Evolutionary conservation across 2,797 vertebrate species (phyloP), one percentile per base, ranked within the genome.

Genomic region (Cheirogaleus major): DNA sequence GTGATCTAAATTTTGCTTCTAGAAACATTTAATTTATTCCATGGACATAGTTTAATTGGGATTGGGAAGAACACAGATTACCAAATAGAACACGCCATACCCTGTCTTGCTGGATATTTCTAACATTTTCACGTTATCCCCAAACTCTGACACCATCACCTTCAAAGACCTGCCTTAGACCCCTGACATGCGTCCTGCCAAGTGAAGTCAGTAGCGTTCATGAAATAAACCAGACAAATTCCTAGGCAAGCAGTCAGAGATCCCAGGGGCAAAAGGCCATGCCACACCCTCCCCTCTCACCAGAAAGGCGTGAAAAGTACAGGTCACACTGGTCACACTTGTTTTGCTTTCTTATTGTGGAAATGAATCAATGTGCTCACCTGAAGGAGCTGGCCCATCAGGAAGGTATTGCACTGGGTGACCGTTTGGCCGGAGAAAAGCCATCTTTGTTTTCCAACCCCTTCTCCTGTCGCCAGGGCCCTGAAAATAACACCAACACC

Each of bases 101-200:
- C 2, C 23, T 0, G 0, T 20, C 78, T 52, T 52, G 41, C 67
- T 55, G n/a, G n/a, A 18, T 32, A 14, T 12, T 50, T 23, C 25
- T 27, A 20, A 70, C 9, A 0, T 65, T 79, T 80, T 80, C 38
- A 48, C 14, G 32, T 41, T 43, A 22, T 38, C 13, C 70, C 97
- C 27, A 20, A 69, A 96, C 75, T 81, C 93, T 50, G 75, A 93
- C 78, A 48, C 32, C 27, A 73, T 97, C 88, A 73, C 95, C 91
- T 96, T 93, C 73, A 82, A 78, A 50, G 50, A 57, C 59, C 79
- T 55, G 18, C 55, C 79, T 75, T 2, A 69, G 38, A 52, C 14
- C n/a, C 72, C 32, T 32, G 96, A 97, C 92, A 65, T 38, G 92
- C 32, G 70, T 95, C 93, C 97, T 96, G 95, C 94, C 95, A 96